These are phyloP conservation scores for Sphecodes monilicornis DNA, from an alignment of 2,888 invertebrate genomes.

Conservation along the genomic window DNA sequence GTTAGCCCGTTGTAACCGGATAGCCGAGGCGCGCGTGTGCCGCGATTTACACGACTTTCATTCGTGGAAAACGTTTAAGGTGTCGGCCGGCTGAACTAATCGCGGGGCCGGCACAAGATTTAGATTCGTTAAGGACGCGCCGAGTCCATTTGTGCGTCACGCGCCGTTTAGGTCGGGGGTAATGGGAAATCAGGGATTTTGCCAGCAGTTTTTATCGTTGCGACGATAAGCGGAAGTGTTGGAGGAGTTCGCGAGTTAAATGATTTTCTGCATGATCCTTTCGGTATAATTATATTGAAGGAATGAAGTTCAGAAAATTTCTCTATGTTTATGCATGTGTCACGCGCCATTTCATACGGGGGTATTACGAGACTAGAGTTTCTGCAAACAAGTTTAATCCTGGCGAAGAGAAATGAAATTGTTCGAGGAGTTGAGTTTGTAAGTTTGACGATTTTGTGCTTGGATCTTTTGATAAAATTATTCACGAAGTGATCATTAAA, in stretches of 20 bases:
- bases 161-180: not conserved
- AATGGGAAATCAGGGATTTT: not conserved
- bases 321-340: not conserved
- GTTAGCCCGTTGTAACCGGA: constrained; percentile 48
- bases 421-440: not conserved
- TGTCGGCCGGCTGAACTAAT: constrained; percentile 4
- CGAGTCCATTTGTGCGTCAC: not conserved
- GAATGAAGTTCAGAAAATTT: not conserved
- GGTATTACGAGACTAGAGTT: not conserved
- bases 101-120: not conserved
- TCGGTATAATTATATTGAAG: not conserved
- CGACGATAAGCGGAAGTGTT: not conserved
- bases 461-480: not conserved
- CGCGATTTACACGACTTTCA: constrained; percentile 40
- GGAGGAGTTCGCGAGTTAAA: not conserved
- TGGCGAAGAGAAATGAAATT: not conserved
- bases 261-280: not conserved
- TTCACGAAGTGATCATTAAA: not conserved
- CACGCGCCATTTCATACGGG: too few relatives aligned
- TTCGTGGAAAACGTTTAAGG: constrained; percentile 23
- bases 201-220: not conserved
- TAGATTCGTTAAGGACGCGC: not conserved
- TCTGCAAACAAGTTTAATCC: not conserved
- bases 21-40: constrained; percentile 24
- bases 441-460: not conserved